phyloP scores from a whole-genome alignment of 2,113 vertebrate species.

The Strix aluco region DNA sequence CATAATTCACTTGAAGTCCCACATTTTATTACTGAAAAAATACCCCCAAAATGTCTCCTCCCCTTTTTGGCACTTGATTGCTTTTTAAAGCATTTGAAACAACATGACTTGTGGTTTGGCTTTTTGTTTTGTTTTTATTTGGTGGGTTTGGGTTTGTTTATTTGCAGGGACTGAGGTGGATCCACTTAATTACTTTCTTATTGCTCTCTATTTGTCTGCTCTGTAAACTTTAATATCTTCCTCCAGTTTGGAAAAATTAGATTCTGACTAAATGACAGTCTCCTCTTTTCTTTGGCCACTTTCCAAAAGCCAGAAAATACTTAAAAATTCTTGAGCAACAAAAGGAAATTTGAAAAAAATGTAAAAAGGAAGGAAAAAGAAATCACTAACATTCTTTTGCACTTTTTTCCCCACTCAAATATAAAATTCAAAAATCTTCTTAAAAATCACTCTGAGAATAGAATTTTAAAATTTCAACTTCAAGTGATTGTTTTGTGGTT shows the following conservation, averaged over 20 bases:
- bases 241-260: not conserved
- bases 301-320: not conserved
- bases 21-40: not conserved
- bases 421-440: not conserved
- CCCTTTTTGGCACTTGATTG: not conserved
- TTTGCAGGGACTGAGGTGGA: not conserved
- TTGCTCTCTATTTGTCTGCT: not conserved
- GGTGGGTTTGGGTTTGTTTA: not conserved
- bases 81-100: not conserved
- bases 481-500: not conserved
- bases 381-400: not conserved
- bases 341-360: not conserved
- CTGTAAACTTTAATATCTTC: not conserved
- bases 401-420: not conserved
- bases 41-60: accelerated
- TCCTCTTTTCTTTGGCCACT: not conserved
- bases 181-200: not conserved
- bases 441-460: not conserved
- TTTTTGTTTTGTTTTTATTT: not conserved
- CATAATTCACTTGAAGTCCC: not conserved
- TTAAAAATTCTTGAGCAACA: not conserved
- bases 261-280: not conserved
- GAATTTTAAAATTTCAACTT: not conserved
- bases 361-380: not conserved
- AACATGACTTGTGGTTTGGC: not conserved